Base-by-base conservation (phyloP, 2,888 invertebrate genomes). In the Stomorhina lunata region DNA sequence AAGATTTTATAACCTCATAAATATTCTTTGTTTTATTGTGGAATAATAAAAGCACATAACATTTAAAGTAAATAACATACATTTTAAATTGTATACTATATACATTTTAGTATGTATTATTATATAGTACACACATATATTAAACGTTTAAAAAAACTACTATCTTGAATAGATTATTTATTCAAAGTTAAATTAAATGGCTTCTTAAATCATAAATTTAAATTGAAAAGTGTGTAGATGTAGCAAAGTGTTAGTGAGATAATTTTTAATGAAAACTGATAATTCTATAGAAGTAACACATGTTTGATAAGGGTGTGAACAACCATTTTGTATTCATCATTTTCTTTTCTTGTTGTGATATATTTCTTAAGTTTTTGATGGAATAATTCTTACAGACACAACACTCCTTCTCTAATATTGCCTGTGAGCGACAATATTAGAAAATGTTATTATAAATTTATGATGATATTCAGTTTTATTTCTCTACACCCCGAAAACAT, bases 301-400 rank as follows among this genome's bases (percentile, higher is more conserved):
- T 72, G 48, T 72, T n/a, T 34, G 59, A 50, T 61, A 27, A 72
- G 59, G 61, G 53, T 73, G 61, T 73, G 40, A 73, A 73, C 2
- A 50, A 40, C 50, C 29, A 27, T 37, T 37, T n/a, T 37, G 59
- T 63, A 73, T 63, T 22, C 50, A 22, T 45, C 20, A 61, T 20
- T 43, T 45, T 43, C 10, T 22, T 4, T 20, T 59, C 22, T 29
- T 66, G 12, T 6, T 22, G 20, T 55, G 1, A 3, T 45, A 53
- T 9, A 53, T 9, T 53, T 53, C 17, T 55, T 3, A 32, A 32
- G 17, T 10, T 17, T 20, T 5, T 10, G 6, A 17, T 12, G 32
- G 10, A 6, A 48, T 22, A 25, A 48, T 45, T 25, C 48, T 25
- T 2, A 25, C 12, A 48, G 12, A 48, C 12, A 12, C 22, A 48